A percentile compares a stretch with the other conserved stretches of the same genome.
Conservation (phyloP, 2,113 vertebrate genomes). For the Nothobranchius furzeri region DNA sequence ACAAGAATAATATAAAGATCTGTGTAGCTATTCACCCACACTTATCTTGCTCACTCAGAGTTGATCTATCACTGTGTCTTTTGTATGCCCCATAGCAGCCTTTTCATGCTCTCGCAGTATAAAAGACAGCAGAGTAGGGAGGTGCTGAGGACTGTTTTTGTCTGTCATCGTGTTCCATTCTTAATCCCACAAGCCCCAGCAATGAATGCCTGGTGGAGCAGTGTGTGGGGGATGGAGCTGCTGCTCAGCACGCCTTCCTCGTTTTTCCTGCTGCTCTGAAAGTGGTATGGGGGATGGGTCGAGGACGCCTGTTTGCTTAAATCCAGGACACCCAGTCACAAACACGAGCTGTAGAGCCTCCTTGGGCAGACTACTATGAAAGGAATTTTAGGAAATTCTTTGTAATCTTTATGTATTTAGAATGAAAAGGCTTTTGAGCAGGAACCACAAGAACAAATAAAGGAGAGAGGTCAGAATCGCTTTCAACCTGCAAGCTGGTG, state of each 20-base stretch:
- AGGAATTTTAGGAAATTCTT: conserved; percentile 51
- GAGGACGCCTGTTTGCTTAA: conserved; percentile 70
- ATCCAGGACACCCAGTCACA: conserved; percentile 65
- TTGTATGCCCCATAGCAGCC: conserved; percentile 70
- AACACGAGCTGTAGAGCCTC: conserved; percentile 47
- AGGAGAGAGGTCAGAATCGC: conserved; percentile 43
- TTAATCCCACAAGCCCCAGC: conserved; percentile 79
- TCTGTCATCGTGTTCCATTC: conserved; percentile 80
- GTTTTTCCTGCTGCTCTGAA: conserved; percentile 70
- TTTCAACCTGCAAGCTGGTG: conserved; percentile 21
- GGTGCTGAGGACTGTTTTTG: conserved; percentile 77
- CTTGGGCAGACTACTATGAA: conserved; percentile 35
- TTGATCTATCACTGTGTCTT: conserved; percentile 68
- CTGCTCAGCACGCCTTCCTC: conserved; percentile 69
- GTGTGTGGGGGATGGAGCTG: conserved; percentile 68
- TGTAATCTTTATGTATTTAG: conserved; percentile 50
- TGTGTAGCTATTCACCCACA: conserved; percentile 61
- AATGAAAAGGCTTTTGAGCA: conserved; percentile 37
- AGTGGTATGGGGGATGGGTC: conserved; percentile 67
- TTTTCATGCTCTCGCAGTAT: conserved; percentile 72
- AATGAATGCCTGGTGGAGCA: conserved; percentile 71
- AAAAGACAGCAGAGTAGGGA: conserved; percentile 72
- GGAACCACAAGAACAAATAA: conserved; percentile 28
- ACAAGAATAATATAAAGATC: conserved; percentile 57
- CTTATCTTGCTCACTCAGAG: conserved; percentile 69